These are phyloP conservation scores for Drosophila rubida DNA, from an alignment of 2,888 invertebrate species.

Conservation along the genomic window DNA sequence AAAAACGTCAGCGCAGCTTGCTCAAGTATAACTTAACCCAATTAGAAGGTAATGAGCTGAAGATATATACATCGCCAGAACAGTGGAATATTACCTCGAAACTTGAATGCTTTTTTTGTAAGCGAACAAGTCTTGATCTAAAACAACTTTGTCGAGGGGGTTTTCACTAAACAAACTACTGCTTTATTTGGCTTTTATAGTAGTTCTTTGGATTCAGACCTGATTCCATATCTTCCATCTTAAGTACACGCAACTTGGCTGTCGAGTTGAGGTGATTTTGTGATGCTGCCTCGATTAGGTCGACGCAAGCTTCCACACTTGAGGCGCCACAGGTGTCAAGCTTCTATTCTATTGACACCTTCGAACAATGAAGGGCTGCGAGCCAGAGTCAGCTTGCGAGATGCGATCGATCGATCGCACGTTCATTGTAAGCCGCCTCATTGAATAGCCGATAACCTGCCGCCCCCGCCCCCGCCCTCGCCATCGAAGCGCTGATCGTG, in stretches of 20 bases:
- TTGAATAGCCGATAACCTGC: conserved; percentile 18
- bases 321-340: conserved; percentile 71
- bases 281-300: conserved; percentile 1
- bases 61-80: background rate
- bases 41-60: conserved; percentile 1
- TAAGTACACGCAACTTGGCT: conserved; percentile 8
- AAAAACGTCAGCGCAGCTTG: conserved; percentile 18
- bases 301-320: conserved; percentile 44
- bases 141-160: too few species aligned
- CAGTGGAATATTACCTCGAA: background rate
- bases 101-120: too few species aligned
- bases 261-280: conserved; percentile 2
- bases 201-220: background rate
- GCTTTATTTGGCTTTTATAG: too few species aligned
- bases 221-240: conserved; percentile 4
- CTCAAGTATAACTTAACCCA: conserved; percentile 16
- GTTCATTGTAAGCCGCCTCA: conserved; percentile 51
- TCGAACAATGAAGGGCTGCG: conserved; percentile 42
- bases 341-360: conserved; percentile 66
- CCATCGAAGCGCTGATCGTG: background rate
- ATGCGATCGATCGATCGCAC: conserved; percentile 40
- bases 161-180: too few species aligned
- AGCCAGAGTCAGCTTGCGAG: conserved; percentile 24
- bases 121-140: too few species aligned
- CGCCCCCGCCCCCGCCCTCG: background rate